These are phyloP conservation scores for Mesochorus sp. DNA, from an alignment of 2,888 invertebrate species.

Conservation along the genomic window DNA sequence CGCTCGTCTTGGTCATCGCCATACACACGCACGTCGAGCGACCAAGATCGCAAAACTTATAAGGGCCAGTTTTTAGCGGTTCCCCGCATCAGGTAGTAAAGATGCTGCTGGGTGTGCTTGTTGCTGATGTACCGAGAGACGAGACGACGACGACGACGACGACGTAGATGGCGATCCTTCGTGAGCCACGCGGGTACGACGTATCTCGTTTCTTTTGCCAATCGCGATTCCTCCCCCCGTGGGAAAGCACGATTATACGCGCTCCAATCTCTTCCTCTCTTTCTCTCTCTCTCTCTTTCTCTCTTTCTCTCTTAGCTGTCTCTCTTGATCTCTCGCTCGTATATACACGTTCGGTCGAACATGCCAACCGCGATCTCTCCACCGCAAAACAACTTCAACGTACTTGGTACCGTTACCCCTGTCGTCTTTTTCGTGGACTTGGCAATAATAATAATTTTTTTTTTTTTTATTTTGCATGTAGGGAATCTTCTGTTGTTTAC, in stretches of 20 bases:
- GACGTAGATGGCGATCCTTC: conserved; percentile 60
- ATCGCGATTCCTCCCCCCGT: conserved; percentile 66
- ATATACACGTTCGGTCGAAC: conserved; percentile 1
- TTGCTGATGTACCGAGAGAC: conserved; percentile 31
- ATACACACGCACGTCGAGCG: no score
- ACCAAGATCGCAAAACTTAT: conserved; percentile 51
- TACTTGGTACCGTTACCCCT: conserved; percentile 23
- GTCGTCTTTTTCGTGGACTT: neutral
- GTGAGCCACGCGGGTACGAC: conserved; percentile 22
- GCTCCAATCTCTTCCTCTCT: neutral
- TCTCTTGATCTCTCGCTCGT: neutral
- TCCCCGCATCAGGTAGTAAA: conserved; percentile 50
- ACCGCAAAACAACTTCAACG: conserved; percentile 18
- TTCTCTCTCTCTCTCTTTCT: neutral
- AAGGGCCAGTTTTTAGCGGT: conserved; percentile 62
- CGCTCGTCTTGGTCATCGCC: neutral
- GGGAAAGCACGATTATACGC: conserved; percentile 60
- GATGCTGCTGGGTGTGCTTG: conserved; percentile 5
- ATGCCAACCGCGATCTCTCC: conserved; percentile 24
- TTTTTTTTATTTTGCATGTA: neutral
- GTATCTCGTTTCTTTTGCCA: conserved; percentile 55
- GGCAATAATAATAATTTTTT: neutral
- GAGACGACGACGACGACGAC: no score
- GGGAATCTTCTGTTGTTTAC: no score
- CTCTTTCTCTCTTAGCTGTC: neutral